Evolutionary conservation across 2,797 vertebrate genomes (phyloP), one percentile per base, ranked within the genome.

Genomic region (Sebastes nivosus): DNA sequence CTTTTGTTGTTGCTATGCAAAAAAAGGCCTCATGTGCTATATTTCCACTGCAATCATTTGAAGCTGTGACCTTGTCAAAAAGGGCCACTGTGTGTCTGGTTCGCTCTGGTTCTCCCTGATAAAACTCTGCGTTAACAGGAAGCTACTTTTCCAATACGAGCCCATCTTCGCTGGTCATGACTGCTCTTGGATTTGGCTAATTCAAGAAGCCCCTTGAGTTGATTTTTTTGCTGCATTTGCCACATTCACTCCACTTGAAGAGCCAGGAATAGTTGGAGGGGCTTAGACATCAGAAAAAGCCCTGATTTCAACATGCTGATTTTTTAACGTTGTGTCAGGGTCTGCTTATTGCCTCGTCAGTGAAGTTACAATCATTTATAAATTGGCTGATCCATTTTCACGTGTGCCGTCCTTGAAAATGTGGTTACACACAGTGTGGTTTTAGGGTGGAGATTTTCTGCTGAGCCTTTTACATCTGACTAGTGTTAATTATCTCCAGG

Each of bases 1-100:
- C 73, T 85, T 89, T 76, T 88, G 90, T 88, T 94, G 92, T 93
- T 94, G 92, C 92, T 91, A 92, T 93, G 93, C 91, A 94, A 92
- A 90, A 87, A 80, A 88, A 86, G 55, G 78, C 78, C 78, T 76
- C 76, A 82, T 78, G 90, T 89, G 88, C 88, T 79, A 67, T 55
- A 86, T 89, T 89, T 88, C 79, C 81, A 10, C 82, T 87, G 89
- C 85, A 77, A 88, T 89, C 87, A 87, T 87, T 77, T 85, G 84
- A 86, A 88, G 92, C 82, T 82, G 84, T 93, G 93, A 94, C 94
- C 94, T 95, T 94, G 94, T 92, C 89, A 84, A 82, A 90, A 79
- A 67, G 82, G 85, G 81, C 81, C 81, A 75, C 25, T 52, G 68
- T 77, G 82, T 75, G 72, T 82, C 24, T 72, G 72, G 29, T 69